Evolutionary conservation across 1,140 invertebrate species (phyloP).

Genomic region (Ceratoteleas bidentatus): DNA sequence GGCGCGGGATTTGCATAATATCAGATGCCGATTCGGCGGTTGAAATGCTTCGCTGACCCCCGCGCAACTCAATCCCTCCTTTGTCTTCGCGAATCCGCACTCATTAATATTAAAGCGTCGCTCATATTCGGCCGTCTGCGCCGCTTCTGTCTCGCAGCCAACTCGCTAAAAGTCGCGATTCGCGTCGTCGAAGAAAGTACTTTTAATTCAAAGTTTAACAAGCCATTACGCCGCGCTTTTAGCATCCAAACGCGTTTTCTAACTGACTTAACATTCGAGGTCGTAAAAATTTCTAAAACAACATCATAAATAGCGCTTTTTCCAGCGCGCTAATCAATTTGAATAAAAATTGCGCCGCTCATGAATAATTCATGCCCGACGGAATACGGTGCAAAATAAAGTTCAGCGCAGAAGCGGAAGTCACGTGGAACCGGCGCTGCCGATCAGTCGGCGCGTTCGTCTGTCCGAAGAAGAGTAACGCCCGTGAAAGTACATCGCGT

Average conservation of each 20-base stretch:
- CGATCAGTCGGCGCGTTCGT: too few relatives aligned
- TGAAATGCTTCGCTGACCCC: constrained; percentile 64
- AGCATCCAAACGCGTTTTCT: constrained; percentile 56
- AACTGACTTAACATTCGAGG: constrained; percentile 42
- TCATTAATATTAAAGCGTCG: constrained; percentile 59
- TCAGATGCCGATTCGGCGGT: constrained; percentile 63
- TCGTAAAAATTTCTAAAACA: constrained; percentile 53
- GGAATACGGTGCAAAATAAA: constrained; percentile 47
- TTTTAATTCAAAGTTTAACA: constrained; percentile 50
- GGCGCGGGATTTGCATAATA: constrained; percentile 56
- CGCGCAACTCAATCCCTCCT: constrained; percentile 44
- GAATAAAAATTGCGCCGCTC: constrained; percentile 49
- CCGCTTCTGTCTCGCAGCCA: too few relatives aligned
- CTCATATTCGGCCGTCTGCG: constrained; percentile 28
- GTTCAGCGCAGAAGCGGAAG: constrained; percentile 53
- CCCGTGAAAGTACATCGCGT: constrained; percentile 62
- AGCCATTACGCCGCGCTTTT: constrained; percentile 46
- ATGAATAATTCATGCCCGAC: constrained; percentile 54
- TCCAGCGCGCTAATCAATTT: constrained; percentile 55
- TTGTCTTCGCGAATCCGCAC: constrained; percentile 55
- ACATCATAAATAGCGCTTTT: constrained; percentile 57
- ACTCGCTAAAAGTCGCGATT: constrained; percentile 1
- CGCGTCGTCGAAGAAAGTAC: constrained; percentile 33
- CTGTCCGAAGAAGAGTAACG: constrained; percentile 56
- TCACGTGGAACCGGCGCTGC: constrained; percentile 49